Evolutionary conservation across 2,888 invertebrate species (phyloP), one percentile per base, ranked within the genome.

Genomic region (Ectemnius continuus): DNA sequence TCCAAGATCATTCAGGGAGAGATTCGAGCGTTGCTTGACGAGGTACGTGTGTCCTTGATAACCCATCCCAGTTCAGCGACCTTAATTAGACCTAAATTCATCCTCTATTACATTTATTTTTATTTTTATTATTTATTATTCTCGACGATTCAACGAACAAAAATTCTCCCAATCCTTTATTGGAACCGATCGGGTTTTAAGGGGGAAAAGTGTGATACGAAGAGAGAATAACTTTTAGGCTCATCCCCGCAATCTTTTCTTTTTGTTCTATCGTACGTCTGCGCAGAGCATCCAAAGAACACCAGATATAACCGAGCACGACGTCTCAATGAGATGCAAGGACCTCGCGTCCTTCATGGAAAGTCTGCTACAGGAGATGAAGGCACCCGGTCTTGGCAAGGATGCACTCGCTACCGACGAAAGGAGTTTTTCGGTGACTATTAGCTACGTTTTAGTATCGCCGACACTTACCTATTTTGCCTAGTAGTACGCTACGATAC

Each of bases 281-380:
- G 74, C 76, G 59, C 85, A 88, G 88, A 84, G 69, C 74, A 73
- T 85, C 74, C 83, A 82, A 78, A 84, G 82, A 82, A 84, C 74
- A 71, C 78, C 81, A 62, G 81, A 86, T 70, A 75, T 81, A 70
- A 81, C 93, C 0, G 95, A 94, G 86, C 93, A 94, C 84, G 93
- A 94, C 82, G 94, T 94, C 77, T 94, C 93, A 13, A 94, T 94
- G 79, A 93, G 94, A 13, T 95, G 95, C 84, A 94, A 95, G 87
- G 94, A 96, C 75, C 90, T 97, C 26, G 94, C 95, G 0, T 92
- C 93, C 11, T 94, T 95, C 86, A 95, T 97, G 94, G 95, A 96
- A 88, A 94, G 92, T 45, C 90, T 97, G 1, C 93, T 95, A 91
- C 94, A 94, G 73, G 95, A 95, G 81, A 92, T 93, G 14, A 92